phyloP scores from a whole-genome alignment of 2,888 invertebrate species.

The Ganaspis brasiliensis region DNA sequence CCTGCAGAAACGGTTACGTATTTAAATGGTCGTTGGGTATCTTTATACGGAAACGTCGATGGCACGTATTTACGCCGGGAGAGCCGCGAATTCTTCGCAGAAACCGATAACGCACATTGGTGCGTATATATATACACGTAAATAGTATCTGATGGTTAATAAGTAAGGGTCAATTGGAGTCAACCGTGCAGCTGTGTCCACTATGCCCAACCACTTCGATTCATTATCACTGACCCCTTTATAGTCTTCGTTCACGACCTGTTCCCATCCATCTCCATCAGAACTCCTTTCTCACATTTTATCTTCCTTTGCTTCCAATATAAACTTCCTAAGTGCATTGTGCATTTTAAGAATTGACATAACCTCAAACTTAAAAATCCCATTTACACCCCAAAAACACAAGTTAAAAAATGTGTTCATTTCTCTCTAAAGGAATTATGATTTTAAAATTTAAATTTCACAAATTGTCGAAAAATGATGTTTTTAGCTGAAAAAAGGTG shows the following conservation, averaged over 20 bases:
- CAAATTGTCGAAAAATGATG: too few species aligned
- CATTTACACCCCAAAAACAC: too few species aligned
- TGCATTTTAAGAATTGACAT: too few species aligned
- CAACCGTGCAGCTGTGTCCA: constrained; percentile 73
- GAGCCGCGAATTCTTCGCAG: constrained; percentile 28
- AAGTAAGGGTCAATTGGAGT: constrained; percentile 75
- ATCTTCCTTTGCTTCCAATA: background rate
- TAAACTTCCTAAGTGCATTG: too few species aligned
- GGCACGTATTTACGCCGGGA: constrained; percentile 18
- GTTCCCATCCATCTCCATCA: constrained; percentile 55
- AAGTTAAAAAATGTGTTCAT: too few species aligned
- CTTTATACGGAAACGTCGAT: constrained; percentile 36
- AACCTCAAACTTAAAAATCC: too few species aligned
- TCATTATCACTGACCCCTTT: constrained; percentile 55
- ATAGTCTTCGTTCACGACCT: constrained; percentile 57
- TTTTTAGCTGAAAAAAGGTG: too few species aligned
- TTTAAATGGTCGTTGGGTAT: constrained; percentile 15
- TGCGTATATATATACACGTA: constrained; percentile 45
- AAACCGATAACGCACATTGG: constrained; percentile 30
- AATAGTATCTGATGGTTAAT: constrained; percentile 67
- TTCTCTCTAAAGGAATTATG: too few species aligned
- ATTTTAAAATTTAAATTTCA: too few species aligned
- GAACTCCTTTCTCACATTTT: constrained; percentile 1
- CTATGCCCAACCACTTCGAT: constrained; percentile 26
- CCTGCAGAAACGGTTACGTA: constrained; percentile 26